Conservation (phyloP, 2,888 invertebrate species). For the Andrena praecox region DNA sequence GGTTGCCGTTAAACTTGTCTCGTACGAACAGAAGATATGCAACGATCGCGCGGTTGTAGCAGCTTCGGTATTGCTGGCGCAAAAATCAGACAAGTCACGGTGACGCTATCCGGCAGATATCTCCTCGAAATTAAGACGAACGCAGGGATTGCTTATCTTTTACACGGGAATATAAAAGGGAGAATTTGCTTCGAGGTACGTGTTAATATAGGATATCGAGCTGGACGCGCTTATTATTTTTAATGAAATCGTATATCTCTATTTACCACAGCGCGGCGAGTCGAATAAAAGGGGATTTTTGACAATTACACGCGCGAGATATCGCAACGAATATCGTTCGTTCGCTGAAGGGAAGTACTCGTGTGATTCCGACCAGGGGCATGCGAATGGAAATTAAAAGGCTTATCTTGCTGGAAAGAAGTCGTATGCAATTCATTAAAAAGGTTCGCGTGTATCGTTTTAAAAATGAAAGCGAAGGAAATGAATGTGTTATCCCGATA, state of each 20-base stretch:
- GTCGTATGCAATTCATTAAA: constrained; percentile 16
- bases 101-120: too few species aligned
- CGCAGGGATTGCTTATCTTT: too few species aligned
- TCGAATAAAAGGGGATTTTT: too few species aligned
- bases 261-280: too few species aligned
- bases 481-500: constrained; percentile 39
- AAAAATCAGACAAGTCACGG: too few species aligned
- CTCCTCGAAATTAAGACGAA: too few species aligned
- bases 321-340: background rate
- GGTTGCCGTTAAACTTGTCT: background rate
- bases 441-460: constrained; percentile 25
- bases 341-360: background rate
- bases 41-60: too few species aligned
- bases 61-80: too few species aligned
- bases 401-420: constrained; percentile 3
- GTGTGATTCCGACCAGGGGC: background rate
- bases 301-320: too few species aligned
- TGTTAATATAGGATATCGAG: background rate
- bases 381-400: background rate
- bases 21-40: too few species aligned
- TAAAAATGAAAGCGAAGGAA: constrained; percentile 37
- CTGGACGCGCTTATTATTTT: background rate
- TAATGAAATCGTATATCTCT: too few species aligned
- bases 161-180: background rate
- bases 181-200: background rate